Evolutionary conservation across 2,888 invertebrate species (phyloP).

Genomic region (Diplolepis rosae): DNA sequence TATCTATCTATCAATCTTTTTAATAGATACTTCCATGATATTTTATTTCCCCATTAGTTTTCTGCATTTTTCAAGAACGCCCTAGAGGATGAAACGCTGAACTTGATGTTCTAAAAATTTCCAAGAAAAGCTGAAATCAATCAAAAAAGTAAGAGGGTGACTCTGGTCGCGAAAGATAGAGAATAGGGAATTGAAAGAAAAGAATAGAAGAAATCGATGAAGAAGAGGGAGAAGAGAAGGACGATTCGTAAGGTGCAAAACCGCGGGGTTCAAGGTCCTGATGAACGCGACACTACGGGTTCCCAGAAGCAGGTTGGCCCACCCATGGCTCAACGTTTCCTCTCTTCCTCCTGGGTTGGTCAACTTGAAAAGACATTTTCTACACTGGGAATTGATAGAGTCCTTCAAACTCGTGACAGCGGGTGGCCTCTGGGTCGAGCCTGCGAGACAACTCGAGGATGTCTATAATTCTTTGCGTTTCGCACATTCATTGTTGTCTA

Average conservation of each 20-base stretch:
- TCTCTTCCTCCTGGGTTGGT: constrained; percentile 38
- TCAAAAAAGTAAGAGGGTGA: constrained; percentile 45
- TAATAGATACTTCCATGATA: too few relatives aligned
- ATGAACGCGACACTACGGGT: constrained; percentile 48
- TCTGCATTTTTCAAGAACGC: not conserved
- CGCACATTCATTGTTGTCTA: constrained; percentile 67
- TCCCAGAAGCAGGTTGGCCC: constrained; percentile 70
- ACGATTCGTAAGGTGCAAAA: constrained; percentile 46
- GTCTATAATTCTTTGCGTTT: constrained; percentile 60
- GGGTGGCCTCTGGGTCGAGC: constrained; percentile 53
- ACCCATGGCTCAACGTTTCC: constrained; percentile 67
- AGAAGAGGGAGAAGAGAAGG: constrained; percentile 38
- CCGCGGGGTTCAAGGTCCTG: constrained; percentile 53
- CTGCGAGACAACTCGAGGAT: constrained; percentile 42
- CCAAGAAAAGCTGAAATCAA: constrained; percentile 50
- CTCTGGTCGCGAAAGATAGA: constrained; percentile 42
- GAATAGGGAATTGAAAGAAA: constrained; percentile 22
- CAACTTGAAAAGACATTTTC: constrained; percentile 45
- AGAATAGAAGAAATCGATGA: constrained; percentile 29
- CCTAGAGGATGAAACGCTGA: constrained; percentile 32
- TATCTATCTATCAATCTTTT: too few relatives aligned
- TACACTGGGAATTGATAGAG: constrained; percentile 64
- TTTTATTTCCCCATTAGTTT: not conserved
- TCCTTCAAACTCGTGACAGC: constrained; percentile 69
- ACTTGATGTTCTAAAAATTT: constrained; percentile 35